Conservation (phyloP, 2,888 invertebrate species). For the Onthophagus sagittarius region DNA sequence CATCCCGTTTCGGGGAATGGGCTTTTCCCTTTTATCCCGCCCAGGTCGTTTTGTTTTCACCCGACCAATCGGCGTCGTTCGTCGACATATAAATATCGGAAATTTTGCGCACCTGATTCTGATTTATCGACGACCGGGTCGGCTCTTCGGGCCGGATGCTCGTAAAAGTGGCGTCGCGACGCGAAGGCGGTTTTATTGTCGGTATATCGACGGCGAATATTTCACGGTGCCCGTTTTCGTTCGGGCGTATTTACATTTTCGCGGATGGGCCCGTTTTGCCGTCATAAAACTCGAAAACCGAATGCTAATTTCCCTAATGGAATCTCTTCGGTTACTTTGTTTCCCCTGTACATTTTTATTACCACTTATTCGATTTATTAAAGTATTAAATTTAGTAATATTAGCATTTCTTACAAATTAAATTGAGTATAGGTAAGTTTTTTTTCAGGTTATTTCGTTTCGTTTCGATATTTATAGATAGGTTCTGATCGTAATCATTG, state of each 20-base stretch:
- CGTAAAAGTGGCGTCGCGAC: slow-evolving; percentile 11
- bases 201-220: slow-evolving; percentile 2
- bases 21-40: neutral
- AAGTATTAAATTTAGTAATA: neutral
- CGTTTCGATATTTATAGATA: neutral
- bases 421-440: neutral
- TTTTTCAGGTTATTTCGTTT: neutral
- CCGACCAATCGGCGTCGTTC: neutral
- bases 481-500: neutral
- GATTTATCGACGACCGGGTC: slow-evolving; percentile 6
- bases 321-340: slow-evolving; percentile 19
- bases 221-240: slow-evolving; percentile 27
- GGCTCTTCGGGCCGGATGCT: too few species aligned
- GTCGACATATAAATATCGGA: slow-evolving; percentile 15
- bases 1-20: neutral
- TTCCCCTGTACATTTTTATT: neutral
- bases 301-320: slow-evolving; percentile 35
- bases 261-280: slow-evolving; percentile 21
- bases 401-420: too few species aligned
- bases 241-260: slow-evolving; percentile 33
- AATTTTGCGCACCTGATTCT: slow-evolving; percentile 14
- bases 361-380: neutral
- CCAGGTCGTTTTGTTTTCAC: slow-evolving; percentile 2
- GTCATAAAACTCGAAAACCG: slow-evolving; percentile 27
- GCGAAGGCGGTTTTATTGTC: neutral